phyloP scores from a whole-genome alignment of 2,797 vertebrate species.

The Enteromius afrohamiltoni region DNA sequence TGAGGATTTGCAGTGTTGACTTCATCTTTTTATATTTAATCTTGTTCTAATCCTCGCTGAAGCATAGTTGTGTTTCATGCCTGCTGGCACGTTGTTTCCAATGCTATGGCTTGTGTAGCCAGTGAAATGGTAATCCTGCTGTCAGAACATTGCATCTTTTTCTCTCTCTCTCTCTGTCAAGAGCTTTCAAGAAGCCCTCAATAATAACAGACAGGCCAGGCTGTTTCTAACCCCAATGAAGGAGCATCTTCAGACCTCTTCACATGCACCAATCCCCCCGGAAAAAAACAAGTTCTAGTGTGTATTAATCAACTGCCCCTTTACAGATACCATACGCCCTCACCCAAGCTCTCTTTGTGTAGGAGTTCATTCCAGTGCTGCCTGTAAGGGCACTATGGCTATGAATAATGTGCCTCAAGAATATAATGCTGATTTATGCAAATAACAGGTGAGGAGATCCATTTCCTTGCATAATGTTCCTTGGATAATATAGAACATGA shows the following conservation, averaged over 20 bases:
- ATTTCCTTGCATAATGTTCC: constrained; percentile 36
- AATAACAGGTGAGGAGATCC: constrained; percentile 34
- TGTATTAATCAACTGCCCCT: constrained; percentile 65
- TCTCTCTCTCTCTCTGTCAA: constrained; percentile 52
- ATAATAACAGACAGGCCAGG: constrained; percentile 65
- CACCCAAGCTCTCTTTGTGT: constrained; percentile 58
- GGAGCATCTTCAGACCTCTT: constrained; percentile 46
- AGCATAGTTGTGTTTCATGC: constrained; percentile 46
- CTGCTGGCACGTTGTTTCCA: constrained; percentile 42
- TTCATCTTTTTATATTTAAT: constrained; percentile 43
- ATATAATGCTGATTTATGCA: constrained; percentile 51
- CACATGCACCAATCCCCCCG: constrained; percentile 12
- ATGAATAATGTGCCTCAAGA: constrained; percentile 43
- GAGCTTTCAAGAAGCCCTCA: constrained; percentile 59
- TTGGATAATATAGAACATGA: constrained; percentile 20
- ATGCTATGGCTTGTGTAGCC: constrained; percentile 37
- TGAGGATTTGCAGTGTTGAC: constrained; percentile 51
- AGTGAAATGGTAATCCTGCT: constrained; percentile 41
- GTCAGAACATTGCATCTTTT: constrained; percentile 11
- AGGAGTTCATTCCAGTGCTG: constrained; percentile 24
- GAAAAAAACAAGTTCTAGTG: constrained; percentile 61
- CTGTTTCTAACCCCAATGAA: constrained; percentile 60
- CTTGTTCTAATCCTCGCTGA: constrained; percentile 23
- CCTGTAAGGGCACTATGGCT: neutral
- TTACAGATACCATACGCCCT: constrained; percentile 39